A percentile compares a stretch with the other conserved stretches of the same genome.
phyloP scores from a whole-genome alignment of 2,888 invertebrate genomes.

The Microchrysa polita region DNA sequence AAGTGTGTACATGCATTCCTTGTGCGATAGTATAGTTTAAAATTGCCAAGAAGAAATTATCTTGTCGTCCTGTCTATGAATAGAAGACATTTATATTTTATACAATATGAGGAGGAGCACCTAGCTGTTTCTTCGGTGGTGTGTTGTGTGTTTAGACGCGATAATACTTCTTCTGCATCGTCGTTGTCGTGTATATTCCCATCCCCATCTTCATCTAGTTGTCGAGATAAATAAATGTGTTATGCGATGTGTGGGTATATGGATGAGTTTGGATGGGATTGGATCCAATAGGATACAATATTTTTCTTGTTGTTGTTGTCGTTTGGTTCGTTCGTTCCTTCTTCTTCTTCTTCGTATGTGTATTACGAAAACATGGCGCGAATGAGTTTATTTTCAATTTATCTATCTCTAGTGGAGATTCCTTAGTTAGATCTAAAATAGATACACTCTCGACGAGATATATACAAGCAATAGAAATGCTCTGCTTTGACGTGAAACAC shows the following conservation, averaged over 20 bases:
- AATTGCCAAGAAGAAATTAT: constrained; percentile 2
- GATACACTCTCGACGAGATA: constrained; percentile 17
- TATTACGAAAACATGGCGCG: constrained; percentile 10
- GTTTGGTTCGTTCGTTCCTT: no score
- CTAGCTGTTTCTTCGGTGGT: neutral
- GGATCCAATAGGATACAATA: no score
- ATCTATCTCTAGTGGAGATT: constrained; percentile 11
- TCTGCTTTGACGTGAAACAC: constrained; percentile 5
- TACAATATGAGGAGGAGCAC: no score
- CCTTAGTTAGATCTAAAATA: constrained; percentile 21
- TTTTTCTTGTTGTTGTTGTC: no score
- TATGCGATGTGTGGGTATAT: no score
- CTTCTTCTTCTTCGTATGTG: neutral
- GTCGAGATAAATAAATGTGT: no score
- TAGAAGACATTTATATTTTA: constrained; percentile 27
- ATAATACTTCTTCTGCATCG: neutral
- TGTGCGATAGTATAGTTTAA: neutral
- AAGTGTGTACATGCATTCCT: no score
- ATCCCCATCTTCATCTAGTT: no score
- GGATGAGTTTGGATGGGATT: no score
- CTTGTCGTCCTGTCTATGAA: constrained; percentile 18
- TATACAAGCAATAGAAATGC: constrained; percentile 23
- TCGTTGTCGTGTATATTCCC: no score
- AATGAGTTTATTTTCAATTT: constrained; percentile 36
- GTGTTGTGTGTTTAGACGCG: neutral